These are phyloP conservation scores for Cygnus atratus DNA, from an alignment of 2,113 vertebrate species.

Conservation along the genomic window DNA sequence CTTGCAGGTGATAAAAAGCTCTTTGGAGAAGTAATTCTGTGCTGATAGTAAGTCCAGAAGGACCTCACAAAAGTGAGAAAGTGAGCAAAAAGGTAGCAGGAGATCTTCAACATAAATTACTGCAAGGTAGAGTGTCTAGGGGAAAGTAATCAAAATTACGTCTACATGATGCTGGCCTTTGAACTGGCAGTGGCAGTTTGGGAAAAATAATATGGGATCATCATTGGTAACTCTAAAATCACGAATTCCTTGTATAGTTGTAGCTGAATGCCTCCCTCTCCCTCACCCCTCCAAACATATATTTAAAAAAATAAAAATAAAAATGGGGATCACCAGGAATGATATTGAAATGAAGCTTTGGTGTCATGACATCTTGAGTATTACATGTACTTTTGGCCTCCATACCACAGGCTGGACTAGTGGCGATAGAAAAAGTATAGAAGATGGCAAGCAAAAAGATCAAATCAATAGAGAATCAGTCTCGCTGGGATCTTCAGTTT, in stretches of 20 bases:
- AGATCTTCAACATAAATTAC: neutral
- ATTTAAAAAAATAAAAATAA: no score
- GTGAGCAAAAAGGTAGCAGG: neutral
- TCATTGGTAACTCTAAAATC: neutral
- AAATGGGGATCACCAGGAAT: neutral
- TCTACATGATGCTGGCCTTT: neutral
- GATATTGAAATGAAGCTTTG: neutral
- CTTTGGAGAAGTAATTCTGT: neutral
- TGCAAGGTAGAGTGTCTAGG: neutral
- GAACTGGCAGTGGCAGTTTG: neutral
- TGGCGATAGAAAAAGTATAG: neutral
- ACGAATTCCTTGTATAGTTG: neutral
- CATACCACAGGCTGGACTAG: neutral
- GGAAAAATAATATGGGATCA: neutral
- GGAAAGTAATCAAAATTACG: neutral
- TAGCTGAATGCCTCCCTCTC: neutral
- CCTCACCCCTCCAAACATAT: no score
- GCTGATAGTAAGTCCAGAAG: neutral
- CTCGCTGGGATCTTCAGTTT: neutral
- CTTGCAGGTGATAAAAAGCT: neutral
- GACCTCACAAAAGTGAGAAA: neutral
- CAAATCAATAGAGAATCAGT: neutral
- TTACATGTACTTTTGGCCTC: neutral
- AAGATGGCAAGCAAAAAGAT: neutral
- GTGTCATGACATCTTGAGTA: neutral